Evolutionary conservation across 2,113 vertebrate species (phyloP), one percentile per base, ranked within the genome.

Genomic region (Corydoras maculifer): DNA sequence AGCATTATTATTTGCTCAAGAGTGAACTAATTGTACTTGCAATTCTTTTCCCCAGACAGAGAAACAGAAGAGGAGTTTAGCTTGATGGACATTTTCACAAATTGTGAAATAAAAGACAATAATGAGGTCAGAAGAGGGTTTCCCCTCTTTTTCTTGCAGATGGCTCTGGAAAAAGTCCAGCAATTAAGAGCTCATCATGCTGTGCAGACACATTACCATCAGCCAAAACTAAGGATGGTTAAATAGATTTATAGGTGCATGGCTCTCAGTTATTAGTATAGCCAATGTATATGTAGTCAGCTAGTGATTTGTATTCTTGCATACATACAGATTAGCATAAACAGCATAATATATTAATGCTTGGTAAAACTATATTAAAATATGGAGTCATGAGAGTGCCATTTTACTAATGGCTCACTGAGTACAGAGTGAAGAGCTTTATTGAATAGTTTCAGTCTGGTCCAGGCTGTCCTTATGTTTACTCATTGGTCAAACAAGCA

Each of bases 341-440:
- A 49, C 43, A 25, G 51, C 11, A 14, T 68, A 18, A 25, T 12
- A 9, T 48, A 30, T 58, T 53, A 31, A 53, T 48, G 3, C 35
- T 55, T 25, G 9, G 3, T 13, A 53, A 54, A 43, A 43, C 7
- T 25, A 25, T 25, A 25, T 25, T 25, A 25, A 25, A 25, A 25
- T 25, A 25, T 53, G 54, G 54, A 55, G 30, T 66, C 31, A 53
- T 65, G 11, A 14, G 31, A 58, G 54, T 58, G 54, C 66, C 31
- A 13, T 68, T 68, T 68, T 13, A 53, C 58, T 70, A 61, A 61
- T 70, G 58, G 29, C 61, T 62, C 29, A 61, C 4, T 53, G 49
- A 70, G 55, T 2, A 58, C 15, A 1, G 51, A 35, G 29, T 18
- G 53, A 35, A 68, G 32, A 10, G 25, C 63, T 51, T 29, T 57